Evolutionary conservation across 2,888 invertebrate species (phyloP), one percentile per base, ranked within the genome.

Genomic region (Temnothorax ravouxi): DNA sequence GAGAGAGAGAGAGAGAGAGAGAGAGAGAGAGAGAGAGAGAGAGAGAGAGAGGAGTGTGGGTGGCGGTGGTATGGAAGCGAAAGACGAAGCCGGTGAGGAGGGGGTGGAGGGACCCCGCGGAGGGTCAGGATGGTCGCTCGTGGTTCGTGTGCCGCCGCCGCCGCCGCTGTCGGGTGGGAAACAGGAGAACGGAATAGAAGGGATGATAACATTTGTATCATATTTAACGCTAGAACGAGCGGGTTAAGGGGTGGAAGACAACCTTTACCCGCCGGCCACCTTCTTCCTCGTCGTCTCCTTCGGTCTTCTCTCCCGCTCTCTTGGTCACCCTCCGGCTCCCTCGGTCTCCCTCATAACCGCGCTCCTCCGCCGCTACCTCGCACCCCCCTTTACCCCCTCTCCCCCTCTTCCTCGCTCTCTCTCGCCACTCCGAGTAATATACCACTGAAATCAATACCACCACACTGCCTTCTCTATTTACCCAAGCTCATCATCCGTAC

Each of bases 131-230:
- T 86, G 84, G 87, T 87, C 76, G 86, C 67, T 88, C 74, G 88
- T 87, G 87, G 87, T 88, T 86, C 87, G 87, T 84, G 86, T 66
- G 83, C 69, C 72, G 75, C 52, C 83, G 11, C 44, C 66, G 47
- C 18, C 29, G 54, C 8, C 76, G 75, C 61, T 64, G 69, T 67
- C 54, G 87, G 71, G 62, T 83, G 79, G 84, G 86, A 79, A 87
- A 67, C 56, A 84, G 87, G 89, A 90, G 88, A 89, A 90, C 91
- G 91, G 91, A 92, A 93, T 92, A 92, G 93, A 92, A 92, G 92
- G 92, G 93, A 93, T 93, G 94, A 94, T 94, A 94, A 94, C 94
- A 94, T 94, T 94, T 94, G 94, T 94, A 94, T 94, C 93, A 93
- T 93, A 93, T 93, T 93, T 93, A 94, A 94, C 93, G 94, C 91